phyloP scores from a whole-genome alignment of 2,888 invertebrate genomes.

The Bugula neritina region DNA sequence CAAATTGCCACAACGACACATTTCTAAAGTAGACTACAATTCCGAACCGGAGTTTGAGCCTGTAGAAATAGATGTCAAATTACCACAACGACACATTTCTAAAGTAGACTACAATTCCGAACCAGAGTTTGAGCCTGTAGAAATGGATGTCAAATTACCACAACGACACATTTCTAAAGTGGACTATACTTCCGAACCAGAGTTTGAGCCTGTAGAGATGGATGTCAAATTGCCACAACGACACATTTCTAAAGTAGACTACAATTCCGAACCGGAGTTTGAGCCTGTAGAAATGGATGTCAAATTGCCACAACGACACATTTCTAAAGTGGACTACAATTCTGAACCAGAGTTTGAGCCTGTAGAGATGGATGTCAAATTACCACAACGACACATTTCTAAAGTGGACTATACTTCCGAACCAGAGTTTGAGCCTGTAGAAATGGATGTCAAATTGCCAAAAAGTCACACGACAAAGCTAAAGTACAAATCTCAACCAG shows the following conservation, averaged over 20 bases:
- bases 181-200: background rate
- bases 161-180: background rate
- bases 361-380: background rate
- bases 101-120: background rate
- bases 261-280: background rate
- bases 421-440: background rate
- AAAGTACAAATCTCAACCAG: background rate
- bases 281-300: conserved; percentile 12
- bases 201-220: conserved; percentile 5
- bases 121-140: conserved; percentile 21
- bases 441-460: conserved; percentile 16
- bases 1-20: background rate
- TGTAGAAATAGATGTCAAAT: conserved; percentile 1
- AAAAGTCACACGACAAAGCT: background rate
- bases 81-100: conserved; percentile 3
- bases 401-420: background rate
- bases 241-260: conserved; percentile 3
- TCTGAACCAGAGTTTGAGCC: background rate
- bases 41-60: conserved; percentile 5
- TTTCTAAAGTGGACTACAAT: background rate
- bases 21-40: background rate
- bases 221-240: conserved; percentile 1
- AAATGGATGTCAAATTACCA: conserved; percentile 6
- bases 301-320: background rate
- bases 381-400: conserved; percentile 1